phyloP scores from a whole-genome alignment of 2,113 vertebrate genomes.

The Ardeotis arabs region DNA sequence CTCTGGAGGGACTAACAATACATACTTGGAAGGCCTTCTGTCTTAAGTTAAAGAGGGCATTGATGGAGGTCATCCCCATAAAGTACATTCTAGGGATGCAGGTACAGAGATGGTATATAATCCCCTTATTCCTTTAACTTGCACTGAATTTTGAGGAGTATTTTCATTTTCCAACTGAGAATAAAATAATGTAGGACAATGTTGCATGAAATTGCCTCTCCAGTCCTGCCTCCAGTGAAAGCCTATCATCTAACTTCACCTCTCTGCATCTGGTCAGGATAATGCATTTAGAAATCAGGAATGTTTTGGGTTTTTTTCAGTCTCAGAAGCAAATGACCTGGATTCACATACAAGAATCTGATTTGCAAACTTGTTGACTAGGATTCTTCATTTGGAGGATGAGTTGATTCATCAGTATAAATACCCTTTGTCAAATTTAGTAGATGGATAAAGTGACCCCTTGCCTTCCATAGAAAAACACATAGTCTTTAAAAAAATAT shows the following conservation, averaged over 20 bases:
- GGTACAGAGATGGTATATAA: neutral
- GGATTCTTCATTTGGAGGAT: neutral
- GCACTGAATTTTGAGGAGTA: constrained; percentile 27
- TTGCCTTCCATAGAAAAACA: neutral
- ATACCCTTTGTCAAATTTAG: neutral
- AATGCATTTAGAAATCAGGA: constrained; percentile 44
- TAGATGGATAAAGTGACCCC: neutral
- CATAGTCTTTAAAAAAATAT: neutral
- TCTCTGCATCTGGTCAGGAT: constrained; percentile 5
- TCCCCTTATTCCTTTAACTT: constrained; percentile 28
- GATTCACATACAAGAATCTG: neutral
- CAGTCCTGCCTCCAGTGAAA: constrained; percentile 27
- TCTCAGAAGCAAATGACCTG: neutral
- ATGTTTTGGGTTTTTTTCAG: neutral
- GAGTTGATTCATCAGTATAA: neutral
- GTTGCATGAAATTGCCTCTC: constrained; percentile 45
- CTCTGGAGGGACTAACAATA: neutral
- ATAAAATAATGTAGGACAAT: constrained; percentile 48
- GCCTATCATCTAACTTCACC: constrained; percentile 30
- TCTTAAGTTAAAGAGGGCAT: constrained; percentile 15
- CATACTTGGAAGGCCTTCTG: neutral
- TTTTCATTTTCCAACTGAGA: constrained; percentile 50
- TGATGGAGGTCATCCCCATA: constrained; percentile 13
- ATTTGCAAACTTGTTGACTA: constrained; percentile 18
- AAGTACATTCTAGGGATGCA: neutral